Evolutionary conservation across 2,113 vertebrate species (phyloP), one percentile per base, ranked within the genome.

Genomic region (Apeltes quadracus): DNA sequence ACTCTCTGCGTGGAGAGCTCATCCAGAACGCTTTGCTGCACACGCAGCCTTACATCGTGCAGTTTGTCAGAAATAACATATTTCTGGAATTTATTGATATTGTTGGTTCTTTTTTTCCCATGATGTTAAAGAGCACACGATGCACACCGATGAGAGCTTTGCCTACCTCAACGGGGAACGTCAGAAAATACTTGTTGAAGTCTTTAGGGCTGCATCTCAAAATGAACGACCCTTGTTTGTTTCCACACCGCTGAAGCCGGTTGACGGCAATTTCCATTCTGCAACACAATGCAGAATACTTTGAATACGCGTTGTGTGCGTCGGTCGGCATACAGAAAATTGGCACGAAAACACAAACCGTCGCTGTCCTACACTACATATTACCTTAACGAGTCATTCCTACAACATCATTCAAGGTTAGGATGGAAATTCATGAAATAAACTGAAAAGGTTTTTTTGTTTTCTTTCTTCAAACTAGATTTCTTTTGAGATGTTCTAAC

Each of bases 121-220:
- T 16, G 51, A 23, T 14, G 13, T 16, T 23, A 34, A 51, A 23
- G 13, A 15, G 13, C 5, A 61, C 2, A 27, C 44, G n/a, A n/a
- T 32, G 14, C 14, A 50, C 25, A 50, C 46, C 11, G 20, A n/a
- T 48, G 46, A 22, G 20, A 63, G 1, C 32, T 66, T 64, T 36
- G 95, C 93, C 89, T 85, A 98, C 97, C 96, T 95, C 94, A 25
- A 98, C 81, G 41, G 95, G 94, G 87, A 99, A 98, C 34, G 97
- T 98, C 87, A 99, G 93, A 85, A 97, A 98, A 87, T 97, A 99
- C 65, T 96, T 97, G 90, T 96, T 95, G 72, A 95, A 98, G 55
- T 99, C 97, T 90, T 97, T 99, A 5, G 98, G 96, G 86, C 96
- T 98, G 78, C 95, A 96, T 59, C 97, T 95, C 87, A 99, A 95